Percentiles rank a stretch among this genome's conserved stretches.
Conservation (phyloP, 2,113 vertebrate species). For the Calidris pygmaea region DNA sequence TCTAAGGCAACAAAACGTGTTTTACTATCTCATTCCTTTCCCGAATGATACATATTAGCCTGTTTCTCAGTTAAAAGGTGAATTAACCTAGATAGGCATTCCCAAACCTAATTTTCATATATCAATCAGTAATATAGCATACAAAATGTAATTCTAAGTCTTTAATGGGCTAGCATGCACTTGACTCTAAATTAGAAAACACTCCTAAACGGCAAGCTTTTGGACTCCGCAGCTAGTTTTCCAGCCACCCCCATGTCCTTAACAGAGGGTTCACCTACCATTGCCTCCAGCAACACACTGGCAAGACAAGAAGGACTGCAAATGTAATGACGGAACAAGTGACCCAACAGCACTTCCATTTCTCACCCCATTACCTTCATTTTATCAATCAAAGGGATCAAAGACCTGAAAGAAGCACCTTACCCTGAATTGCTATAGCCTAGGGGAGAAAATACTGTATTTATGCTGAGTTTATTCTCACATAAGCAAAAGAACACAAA, state of each 20-base stretch:
- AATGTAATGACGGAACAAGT: not conserved
- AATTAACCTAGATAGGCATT: not conserved
- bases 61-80: not conserved
- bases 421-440: not conserved
- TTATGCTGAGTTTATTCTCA: not conserved
- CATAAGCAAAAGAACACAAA: not conserved
- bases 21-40: not conserved
- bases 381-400: not conserved
- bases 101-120: not conserved
- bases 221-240: not conserved
- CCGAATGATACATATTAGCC: not conserved
- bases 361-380: not conserved
- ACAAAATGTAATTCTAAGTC: not conserved
- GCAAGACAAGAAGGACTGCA: not conserved
- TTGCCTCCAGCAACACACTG: not conserved
- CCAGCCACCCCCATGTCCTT: not conserved
- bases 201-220: not conserved
- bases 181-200: not conserved
- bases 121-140: not conserved
- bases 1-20: not conserved
- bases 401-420: not conserved
- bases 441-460: not conserved
- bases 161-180: not conserved
- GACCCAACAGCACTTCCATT: constrained; percentile 7
- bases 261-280: not conserved